Base-by-base conservation (phyloP, 2,113 vertebrate genomes). In the Zeus faber region DNA sequence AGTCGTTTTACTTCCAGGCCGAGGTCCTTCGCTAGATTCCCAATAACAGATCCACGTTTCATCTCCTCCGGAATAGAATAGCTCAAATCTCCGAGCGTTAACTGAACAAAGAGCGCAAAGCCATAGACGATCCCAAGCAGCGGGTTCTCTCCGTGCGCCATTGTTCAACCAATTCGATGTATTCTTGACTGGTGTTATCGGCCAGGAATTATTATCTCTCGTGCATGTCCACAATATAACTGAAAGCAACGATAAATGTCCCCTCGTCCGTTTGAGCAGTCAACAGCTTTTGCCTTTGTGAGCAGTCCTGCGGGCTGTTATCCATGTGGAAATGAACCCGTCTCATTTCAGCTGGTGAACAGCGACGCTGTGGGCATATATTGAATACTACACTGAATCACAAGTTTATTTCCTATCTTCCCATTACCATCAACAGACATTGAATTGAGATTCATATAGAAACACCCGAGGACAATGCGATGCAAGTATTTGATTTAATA, bases 21-120 rank as follows among this genome's bases (percentile, higher is more conserved):
- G 23, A 92, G 45, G 62, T 89, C 90, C 58, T 89, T 89, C 1
- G 84, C 85, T n/a, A 91, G 80, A 52, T 91, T 92, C 31, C 85
- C 85, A 29, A 91, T 88, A 3, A 89, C 76, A 2, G 83, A 89
- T 41, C 84, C 88, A 35, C 74, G 85, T 72, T 84, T 89, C 83
- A 65, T 87, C 31, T 92, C 89, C 58, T 91, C 90, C 0, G 49
- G 54, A 1, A 80, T 4, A 11, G 79, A 79, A 27, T 89, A 93
- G 61, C 59, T 84, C 20, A 88, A 56, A 49, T 85, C 87, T 43
- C 69, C 80, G 47, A 49, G 0, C 3, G 72, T 79, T 6, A 14
- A 6, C 14, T 14, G 23, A 24, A 71, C 11, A 6, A 37, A 5
- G 17, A 60, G 3, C 27, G 48, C n/a, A 41, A 72, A 25, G 22